A percentile compares a stretch with the other conserved stretches of the same genome.
These are phyloP conservation scores for Dipus sagitta DNA, from an alignment of 2,797 vertebrate genomes.

Conservation along the genomic window DNA sequence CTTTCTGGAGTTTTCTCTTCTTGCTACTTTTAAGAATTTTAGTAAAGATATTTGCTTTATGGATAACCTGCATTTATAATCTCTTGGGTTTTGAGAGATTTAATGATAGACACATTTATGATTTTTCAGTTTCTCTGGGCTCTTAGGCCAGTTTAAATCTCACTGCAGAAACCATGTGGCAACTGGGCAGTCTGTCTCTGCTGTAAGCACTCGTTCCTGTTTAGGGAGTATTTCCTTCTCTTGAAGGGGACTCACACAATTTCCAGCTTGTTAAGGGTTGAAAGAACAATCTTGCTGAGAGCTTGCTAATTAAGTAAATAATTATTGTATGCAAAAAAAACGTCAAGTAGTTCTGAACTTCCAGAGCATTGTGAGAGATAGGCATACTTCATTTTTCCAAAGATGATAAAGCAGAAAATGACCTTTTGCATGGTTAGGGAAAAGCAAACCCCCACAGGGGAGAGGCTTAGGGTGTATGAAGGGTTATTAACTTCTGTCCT, in stretches of 20 bases:
- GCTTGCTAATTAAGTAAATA: conserved; percentile 67
- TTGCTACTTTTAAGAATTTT: conserved; percentile 53
- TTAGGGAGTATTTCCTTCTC: conserved; percentile 17
- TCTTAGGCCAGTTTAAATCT: not conserved
- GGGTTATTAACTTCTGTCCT: not conserved
- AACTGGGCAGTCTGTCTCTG: not conserved
- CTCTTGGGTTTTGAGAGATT: not conserved
- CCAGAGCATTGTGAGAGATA: conserved; percentile 24
- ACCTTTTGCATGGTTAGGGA: not conserved
- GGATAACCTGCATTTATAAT: conserved; percentile 10
- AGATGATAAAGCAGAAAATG: conserved; percentile 28
- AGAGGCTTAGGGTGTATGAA: not conserved
- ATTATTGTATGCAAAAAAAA: conserved; percentile 75
- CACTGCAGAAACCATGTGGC: not conserved
- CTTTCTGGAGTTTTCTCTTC: conserved; percentile 28
- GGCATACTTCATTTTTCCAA: not conserved
- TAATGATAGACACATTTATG: not conserved
- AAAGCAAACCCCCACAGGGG: not conserved
- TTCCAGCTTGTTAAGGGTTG: conserved; percentile 44
- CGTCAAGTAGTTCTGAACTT: conserved; percentile 27
- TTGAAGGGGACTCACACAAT: conserved; percentile 65
- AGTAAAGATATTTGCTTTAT: not conserved
- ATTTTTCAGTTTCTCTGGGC: conserved; percentile 21
- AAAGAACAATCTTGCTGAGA: conserved; percentile 57
- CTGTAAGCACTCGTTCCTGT: not conserved